Evolutionary conservation across 1,140 invertebrate species (phyloP), one percentile per base, ranked within the genome.

Genomic region (Archegozetes longisetosus): DNA sequence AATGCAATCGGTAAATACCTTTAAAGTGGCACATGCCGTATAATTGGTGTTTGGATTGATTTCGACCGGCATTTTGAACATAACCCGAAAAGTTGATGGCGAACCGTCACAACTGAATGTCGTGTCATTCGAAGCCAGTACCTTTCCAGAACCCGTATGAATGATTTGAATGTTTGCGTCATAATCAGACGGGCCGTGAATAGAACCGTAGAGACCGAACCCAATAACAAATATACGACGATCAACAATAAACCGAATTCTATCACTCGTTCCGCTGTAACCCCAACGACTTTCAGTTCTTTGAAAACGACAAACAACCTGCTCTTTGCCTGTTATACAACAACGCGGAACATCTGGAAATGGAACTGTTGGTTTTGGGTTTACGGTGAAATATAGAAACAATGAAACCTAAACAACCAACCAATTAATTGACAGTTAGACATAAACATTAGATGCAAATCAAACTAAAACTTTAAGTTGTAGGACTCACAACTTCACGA

Each of bases 41-140:
- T 91, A 92, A 64, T 81, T 83, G 3, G 80, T 82, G 69, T 85
- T 85, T 6, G 84, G 82, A 54, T 80, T 67, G 53, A 91, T 85
- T 73, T 90, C 86, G 9, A 89, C 80, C 1, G 88, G 85, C 67
- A 89, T 86, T 71, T 87, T 86, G 70, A 92, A 91, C 80, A 85
- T 84, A n/a, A 88, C 83, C 47, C 84, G 76, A 72, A 88, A 90
- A 40, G 85, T 87, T 62, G 82, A 81, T 60, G 81, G 81, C 1
- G 84, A 82, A 20, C 87, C 87, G 74, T 91, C 87, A 66, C 82
- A 86, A 62, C 78, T 82, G 66, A 89, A 88, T 55, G 75, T 81
- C 9, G 83, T 84, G 50, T 83, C 80, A 73, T 88, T 86, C 2
- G 80, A 80, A 1, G 83, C 86, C 63, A 85, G 78, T 12, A 87